Conservation (phyloP, 2,888 invertebrate species). For the Vesta saturnalis region DNA sequence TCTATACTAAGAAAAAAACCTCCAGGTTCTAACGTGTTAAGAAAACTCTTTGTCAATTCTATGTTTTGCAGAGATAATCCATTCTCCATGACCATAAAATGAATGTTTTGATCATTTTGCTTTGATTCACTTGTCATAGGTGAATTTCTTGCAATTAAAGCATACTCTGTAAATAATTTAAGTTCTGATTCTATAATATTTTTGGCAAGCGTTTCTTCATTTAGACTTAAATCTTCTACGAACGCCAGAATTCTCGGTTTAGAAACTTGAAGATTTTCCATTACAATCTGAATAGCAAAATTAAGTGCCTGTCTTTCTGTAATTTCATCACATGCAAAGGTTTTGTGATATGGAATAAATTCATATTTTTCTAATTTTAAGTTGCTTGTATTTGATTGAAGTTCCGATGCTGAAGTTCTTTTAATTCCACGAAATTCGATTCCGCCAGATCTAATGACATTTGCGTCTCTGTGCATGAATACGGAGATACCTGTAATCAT, state of each 20-base stretch:
- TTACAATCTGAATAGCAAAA: conserved; percentile 77
- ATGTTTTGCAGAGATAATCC: conserved; percentile 68
- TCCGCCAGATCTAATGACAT: conserved; percentile 84
- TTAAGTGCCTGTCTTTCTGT: conserved; percentile 70
- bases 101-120: conserved; percentile 72
- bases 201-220: conserved; percentile 68
- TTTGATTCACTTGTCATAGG: conserved; percentile 57
- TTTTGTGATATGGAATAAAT: conserved; percentile 76
- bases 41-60: conserved; percentile 67
- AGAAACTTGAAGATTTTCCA: conserved; percentile 78
- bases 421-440: conserved; percentile 91
- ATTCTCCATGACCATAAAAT: conserved; percentile 75
- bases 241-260: conserved; percentile 82
- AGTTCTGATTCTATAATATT: conserved; percentile 79
- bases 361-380: conserved; percentile 87
- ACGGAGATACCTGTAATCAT: too few species aligned
- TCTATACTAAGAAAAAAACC: conserved; percentile 83
- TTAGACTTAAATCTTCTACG: conserved; percentile 67
- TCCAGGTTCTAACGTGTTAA: conserved; percentile 70
- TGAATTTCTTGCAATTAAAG: too few species aligned
- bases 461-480: too few species aligned
- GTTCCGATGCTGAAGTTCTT: too few species aligned
- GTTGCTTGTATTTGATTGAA: conserved; percentile 79
- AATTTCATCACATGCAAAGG: conserved; percentile 62
- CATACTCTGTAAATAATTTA: conserved; percentile 72